A percentile compares a stretch with the other conserved stretches of the same genome.
Evolutionary conservation across 2,888 invertebrate species (phyloP).

Genomic region (Mechanitis messenoides): DNA sequence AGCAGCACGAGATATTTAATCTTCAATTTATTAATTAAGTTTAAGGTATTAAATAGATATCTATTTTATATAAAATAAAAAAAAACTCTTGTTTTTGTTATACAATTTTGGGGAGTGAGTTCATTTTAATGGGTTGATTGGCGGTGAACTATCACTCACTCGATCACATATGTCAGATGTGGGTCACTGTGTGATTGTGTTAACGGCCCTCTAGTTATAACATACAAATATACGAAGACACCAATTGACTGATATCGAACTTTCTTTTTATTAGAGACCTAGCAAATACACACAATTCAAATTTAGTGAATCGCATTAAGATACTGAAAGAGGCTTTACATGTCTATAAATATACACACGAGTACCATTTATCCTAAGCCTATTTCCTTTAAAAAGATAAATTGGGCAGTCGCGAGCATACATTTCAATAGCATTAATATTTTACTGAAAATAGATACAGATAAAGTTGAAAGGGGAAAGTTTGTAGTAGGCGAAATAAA

Average conservation of each 20-base stretch:
- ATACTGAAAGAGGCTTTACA: too few relatives aligned
- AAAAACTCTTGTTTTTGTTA: not conserved
- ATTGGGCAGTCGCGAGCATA: not conserved
- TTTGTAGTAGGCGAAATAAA: slow-evolving; percentile 1
- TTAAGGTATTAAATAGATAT: too few relatives aligned
- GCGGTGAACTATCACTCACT: slow-evolving; percentile 10
- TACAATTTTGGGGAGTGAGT: not conserved
- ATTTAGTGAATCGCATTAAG: too few relatives aligned
- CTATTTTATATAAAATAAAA: too few relatives aligned
- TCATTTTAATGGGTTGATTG: slow-evolving; percentile 6
- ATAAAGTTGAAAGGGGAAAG: not conserved
- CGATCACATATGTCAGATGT: slow-evolving; percentile 18
- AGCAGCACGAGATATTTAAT: too few relatives aligned
- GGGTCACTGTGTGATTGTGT: slow-evolving; percentile 15
- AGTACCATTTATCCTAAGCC: too few relatives aligned
- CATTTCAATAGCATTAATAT: not conserved
- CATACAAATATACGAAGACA: not conserved
- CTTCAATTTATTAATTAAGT: too few relatives aligned
- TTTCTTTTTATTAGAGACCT: not conserved
- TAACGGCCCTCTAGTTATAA: slow-evolving; percentile 7
- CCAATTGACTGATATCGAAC: not conserved
- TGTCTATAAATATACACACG: too few relatives aligned
- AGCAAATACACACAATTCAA: too few relatives aligned
- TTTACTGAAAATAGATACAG: not conserved
- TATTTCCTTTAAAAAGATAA: too few relatives aligned